Base-by-base conservation (phyloP, 92 coral and sea anemone species). In the Epizoanthus scotinus region DNA sequence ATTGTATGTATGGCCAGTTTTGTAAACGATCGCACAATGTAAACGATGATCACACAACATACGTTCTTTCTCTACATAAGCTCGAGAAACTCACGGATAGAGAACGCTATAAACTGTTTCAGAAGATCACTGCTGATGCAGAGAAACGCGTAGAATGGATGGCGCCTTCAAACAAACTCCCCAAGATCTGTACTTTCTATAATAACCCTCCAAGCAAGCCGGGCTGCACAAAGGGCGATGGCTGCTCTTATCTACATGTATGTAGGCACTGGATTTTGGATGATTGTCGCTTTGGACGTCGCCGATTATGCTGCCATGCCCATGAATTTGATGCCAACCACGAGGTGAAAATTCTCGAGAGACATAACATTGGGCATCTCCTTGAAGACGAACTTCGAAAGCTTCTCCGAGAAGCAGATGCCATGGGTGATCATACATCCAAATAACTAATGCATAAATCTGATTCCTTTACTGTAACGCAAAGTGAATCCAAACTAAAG, bases 281-380 rank as follows among this genome's bases (percentile, higher is more conserved):
- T 8, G 42, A 71, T 14, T 71, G 78, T 27, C 27, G 27, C 61
- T 28, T 14, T 53, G 78, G 15, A n/a, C n/a, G n/a, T n/a, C n/a
- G n/a, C 8, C 74, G 58, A 29, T 8, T 71, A 5, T 71, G 78
- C 40, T 7, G 7, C 12, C 27, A 10, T 52, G 57, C 63, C 14
- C 78, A 71, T 36, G 78, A 71, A 15, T 71, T 71, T 15, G 47
- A 53, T 22, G 59, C 78, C 27, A 17, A 53, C n/a, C n/a, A 26
- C 22, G 62, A 53, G 40, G 57, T 25, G 20, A 28, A 25, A 17
- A 71, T 71, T 53, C 49, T 71, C 12, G 78, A 71, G 42, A n/a
- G 78, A 53, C 78, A 71, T 7, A 71, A 71, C 19, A 71, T 71
- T 6, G 78, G 78, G 31, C 78, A 71, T 50, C 53, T 71, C 61